These are phyloP conservation scores for Seriola rivoliana DNA, from an alignment of 2,113 vertebrate genomes.

Conservation along the genomic window DNA sequence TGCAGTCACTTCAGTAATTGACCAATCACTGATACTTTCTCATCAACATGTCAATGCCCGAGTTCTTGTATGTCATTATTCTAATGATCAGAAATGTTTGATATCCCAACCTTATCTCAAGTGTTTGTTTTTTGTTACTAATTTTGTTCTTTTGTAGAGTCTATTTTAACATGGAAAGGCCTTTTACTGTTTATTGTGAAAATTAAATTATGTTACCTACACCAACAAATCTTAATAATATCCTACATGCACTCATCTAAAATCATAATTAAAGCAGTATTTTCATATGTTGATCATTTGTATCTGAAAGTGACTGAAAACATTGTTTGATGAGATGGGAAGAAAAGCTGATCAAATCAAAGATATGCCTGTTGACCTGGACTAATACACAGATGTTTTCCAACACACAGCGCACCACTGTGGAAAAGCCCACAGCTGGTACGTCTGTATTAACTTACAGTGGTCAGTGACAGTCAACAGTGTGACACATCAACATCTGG, in stretches of 20 bases:
- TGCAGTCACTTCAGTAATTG: too few species aligned
- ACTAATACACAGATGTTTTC: not conserved
- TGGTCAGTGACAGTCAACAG: not conserved
- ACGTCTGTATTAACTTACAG: not conserved
- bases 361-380: not conserved
- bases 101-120: too few species aligned
- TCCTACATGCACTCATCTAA: not conserved
- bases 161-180: too few species aligned
- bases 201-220: not conserved
- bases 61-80: too few species aligned
- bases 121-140: too few species aligned
- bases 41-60: too few species aligned
- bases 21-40: too few species aligned
- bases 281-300: not conserved
- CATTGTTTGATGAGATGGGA: not conserved
- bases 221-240: not conserved
- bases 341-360: not conserved
- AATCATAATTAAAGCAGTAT: not conserved
- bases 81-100: too few species aligned
- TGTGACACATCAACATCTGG: not conserved
- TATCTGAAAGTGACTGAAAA: not conserved
- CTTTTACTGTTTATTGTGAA: not conserved
- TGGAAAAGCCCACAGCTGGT: not conserved
- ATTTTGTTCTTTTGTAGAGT: too few species aligned
- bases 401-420: not conserved